These are phyloP conservation scores for Deilephila porcellus DNA, from an alignment of 2,888 invertebrate species.

Conservation along the genomic window DNA sequence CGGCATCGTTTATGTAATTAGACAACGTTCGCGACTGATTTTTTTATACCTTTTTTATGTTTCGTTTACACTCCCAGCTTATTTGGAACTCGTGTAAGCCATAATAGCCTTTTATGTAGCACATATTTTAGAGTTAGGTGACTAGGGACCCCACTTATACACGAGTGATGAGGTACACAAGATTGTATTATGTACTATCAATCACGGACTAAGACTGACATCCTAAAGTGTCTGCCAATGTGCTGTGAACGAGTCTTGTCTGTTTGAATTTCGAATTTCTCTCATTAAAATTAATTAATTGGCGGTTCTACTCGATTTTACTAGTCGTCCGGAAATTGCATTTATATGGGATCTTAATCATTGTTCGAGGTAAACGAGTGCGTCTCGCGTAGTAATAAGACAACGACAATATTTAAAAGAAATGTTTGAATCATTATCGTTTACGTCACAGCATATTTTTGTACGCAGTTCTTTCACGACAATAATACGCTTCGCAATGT, in stretches of 20 bases:
- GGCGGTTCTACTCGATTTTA: slow-evolving; percentile 51
- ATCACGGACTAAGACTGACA: slow-evolving; percentile 32
- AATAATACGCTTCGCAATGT: slow-evolving; percentile 21
- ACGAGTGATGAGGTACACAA: slow-evolving; percentile 8
- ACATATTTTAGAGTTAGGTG: slow-evolving; percentile 36
- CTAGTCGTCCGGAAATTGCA: slow-evolving; percentile 66
- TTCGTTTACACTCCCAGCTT: slow-evolving; percentile 42
- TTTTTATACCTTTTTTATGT: slow-evolving; percentile 47
- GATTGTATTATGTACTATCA: slow-evolving; percentile 15
- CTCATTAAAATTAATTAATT: slow-evolving; percentile 34
- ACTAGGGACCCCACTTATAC: slow-evolving; percentile 26
- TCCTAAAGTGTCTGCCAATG: slow-evolving; percentile 4
- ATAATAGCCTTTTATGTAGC: slow-evolving; percentile 42
- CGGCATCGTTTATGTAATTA: slow-evolving; percentile 37
- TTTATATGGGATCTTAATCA: slow-evolving; percentile 52
- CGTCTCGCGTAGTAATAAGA: slow-evolving; percentile 23
- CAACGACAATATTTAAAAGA: slow-evolving; percentile 21
- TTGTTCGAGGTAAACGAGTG: slow-evolving; percentile 27
- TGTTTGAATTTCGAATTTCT: slow-evolving; percentile 9
- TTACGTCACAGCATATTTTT: slow-evolving; percentile 25
- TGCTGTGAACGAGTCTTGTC: slow-evolving; percentile 12
- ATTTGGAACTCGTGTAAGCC: slow-evolving; percentile 35
- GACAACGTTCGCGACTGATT: slow-evolving; percentile 69
- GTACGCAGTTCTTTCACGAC: slow-evolving; percentile 13
- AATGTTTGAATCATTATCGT: slow-evolving; percentile 2